Evolutionary conservation across 2,113 vertebrate species (phyloP).

Genomic region (Todiramphus saurophagus): DNA sequence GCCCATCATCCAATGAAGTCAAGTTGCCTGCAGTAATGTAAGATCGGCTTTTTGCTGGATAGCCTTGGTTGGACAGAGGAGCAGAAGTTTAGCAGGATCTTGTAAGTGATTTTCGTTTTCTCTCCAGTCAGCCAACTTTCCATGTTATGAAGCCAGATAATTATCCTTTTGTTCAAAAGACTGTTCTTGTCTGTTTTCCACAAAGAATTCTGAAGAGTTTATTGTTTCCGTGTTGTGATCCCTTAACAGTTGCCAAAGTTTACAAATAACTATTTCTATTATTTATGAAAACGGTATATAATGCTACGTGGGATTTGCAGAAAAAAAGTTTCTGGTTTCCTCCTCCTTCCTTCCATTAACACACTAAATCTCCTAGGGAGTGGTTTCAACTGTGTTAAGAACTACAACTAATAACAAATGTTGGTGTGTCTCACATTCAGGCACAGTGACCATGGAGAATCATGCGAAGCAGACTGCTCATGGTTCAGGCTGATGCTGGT

Average conservation of each 20-base stretch:
- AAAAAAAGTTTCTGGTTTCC: neutral
- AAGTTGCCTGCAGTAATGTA: neutral
- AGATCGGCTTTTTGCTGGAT: neutral
- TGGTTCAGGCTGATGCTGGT: neutral
- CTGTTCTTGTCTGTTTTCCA: neutral
- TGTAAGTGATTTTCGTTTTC: neutral
- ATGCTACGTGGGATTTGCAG: neutral
- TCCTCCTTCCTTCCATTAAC: neutral
- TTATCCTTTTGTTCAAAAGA: neutral
- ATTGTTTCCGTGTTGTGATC: neutral
- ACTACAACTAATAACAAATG: neutral
- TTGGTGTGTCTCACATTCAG: neutral
- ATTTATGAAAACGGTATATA: neutral
- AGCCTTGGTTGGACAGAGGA: neutral
- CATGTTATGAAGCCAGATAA: neutral
- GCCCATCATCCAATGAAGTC: neutral
- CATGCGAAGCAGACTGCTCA: neutral
- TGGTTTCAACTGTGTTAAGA: neutral
- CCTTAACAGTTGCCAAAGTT: neutral
- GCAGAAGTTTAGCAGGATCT: neutral
- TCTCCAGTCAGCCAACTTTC: neutral
- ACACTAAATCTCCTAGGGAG: neutral
- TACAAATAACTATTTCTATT: neutral
- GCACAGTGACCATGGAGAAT: neutral
- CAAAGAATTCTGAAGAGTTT: neutral